phyloP scores from a whole-genome alignment of 2,797 vertebrate species.

The Enteromius mattozi region DNA sequence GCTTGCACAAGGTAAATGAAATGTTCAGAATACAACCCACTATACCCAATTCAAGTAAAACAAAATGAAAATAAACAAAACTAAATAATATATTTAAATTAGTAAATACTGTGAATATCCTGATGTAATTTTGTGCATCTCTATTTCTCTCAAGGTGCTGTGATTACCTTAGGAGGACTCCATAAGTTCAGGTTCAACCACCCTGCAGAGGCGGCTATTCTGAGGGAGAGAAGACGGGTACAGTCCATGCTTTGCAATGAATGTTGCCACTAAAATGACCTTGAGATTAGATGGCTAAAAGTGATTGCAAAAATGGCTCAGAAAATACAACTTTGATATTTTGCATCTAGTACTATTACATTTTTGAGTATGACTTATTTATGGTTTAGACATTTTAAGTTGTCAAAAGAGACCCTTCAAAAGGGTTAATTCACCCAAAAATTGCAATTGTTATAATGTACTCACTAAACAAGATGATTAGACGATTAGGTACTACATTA shows the following conservation, averaged over 20 bases:
- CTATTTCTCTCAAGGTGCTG: conserved; percentile 78
- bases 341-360: neutral
- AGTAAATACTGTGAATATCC: neutral
- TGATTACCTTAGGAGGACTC: conserved; percentile 89
- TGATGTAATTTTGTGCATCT: conserved; percentile 47
- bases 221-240: conserved; percentile 89
- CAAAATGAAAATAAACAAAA: neutral
- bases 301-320: neutral
- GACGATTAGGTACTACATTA: neutral
- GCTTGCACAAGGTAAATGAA: conserved; percentile 88
- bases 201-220: conserved; percentile 91
- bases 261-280: neutral
- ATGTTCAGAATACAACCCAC: neutral
- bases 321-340: neutral
- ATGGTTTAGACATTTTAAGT: neutral
- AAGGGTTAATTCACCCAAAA: neutral
- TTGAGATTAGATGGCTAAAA: neutral
- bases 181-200: conserved; percentile 97
- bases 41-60: neutral
- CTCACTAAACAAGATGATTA: neutral
- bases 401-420: neutral
- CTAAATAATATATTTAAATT: neutral
- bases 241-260: conserved; percentile 57
- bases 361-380: neutral
- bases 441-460: neutral